Evolutionary conservation across 2,888 invertebrate genomes (phyloP).

Genomic region (Chrysomela aeneicollis): DNA sequence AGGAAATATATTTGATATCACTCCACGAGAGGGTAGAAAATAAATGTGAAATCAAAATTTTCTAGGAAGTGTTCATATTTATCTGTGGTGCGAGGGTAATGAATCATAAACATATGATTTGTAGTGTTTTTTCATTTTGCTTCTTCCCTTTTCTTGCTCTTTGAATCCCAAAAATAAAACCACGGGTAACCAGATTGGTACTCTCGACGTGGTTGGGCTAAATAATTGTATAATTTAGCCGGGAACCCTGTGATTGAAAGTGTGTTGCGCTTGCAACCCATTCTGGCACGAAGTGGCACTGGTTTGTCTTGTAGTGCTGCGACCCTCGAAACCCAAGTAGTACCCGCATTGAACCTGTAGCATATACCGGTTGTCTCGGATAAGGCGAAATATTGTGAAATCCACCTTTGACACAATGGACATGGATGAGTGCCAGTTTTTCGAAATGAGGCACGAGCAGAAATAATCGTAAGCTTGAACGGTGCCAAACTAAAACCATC

Average conservation of each 20-base stretch:
- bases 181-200: neutral
- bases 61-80: too few relatives aligned
- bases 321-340: conserved; percentile 37
- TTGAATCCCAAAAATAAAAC: neutral
- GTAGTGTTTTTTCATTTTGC: neutral
- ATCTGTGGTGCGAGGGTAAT: neutral
- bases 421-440: too few relatives aligned
- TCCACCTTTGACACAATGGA: too few relatives aligned
- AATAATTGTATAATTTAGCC: neutral
- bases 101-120: neutral
- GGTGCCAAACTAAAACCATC: too few relatives aligned
- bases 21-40: too few relatives aligned
- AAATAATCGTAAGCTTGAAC: too few relatives aligned
- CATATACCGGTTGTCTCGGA: conserved; percentile 19
- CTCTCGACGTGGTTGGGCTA: neutral
- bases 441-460: too few relatives aligned
- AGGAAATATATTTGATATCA: too few relatives aligned
- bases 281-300: conserved; percentile 53
- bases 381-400: neutral
- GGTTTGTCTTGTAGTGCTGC: conserved; percentile 48
- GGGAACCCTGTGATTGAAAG: conserved; percentile 27
- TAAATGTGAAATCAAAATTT: too few relatives aligned
- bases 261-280: conserved; percentile 51
- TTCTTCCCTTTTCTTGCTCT: neutral
- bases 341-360: conserved; percentile 41